Evolutionary conservation across 2,888 invertebrate genomes (phyloP).

Genomic region (Ceriagrion tenellum): DNA sequence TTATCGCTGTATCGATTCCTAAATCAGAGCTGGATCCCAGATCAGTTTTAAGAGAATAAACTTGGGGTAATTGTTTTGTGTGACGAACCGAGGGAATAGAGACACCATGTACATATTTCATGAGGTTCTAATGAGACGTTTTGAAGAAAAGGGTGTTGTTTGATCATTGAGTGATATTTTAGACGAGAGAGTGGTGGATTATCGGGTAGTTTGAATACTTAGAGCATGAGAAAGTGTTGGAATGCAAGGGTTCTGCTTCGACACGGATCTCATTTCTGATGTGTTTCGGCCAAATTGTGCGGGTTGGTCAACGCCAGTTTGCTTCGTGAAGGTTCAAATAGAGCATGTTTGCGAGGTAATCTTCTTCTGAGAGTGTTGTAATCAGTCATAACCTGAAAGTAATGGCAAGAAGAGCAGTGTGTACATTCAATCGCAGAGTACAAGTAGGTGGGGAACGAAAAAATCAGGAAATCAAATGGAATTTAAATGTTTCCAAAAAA

Average conservation of each 20-base stretch:
- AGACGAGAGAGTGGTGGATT: not conserved
- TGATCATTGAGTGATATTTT: not conserved
- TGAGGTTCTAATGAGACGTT: not conserved
- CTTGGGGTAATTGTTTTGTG: not conserved
- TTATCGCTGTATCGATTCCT: not conserved
- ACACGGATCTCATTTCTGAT: not conserved
- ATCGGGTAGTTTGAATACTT: not conserved
- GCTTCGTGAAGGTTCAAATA: not conserved
- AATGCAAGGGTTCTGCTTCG: not conserved
- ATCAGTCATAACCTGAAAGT: not conserved
- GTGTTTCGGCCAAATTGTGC: not conserved
- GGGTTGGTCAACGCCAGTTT: not conserved
- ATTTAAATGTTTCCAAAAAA: not conserved
- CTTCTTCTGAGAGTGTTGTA: not conserved
- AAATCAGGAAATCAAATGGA: not conserved
- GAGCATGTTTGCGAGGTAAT: not conserved
- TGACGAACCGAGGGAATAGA: not conserved
- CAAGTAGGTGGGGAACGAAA: not conserved
- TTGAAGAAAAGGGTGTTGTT: not conserved
- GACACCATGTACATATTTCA: constrained; percentile 2
- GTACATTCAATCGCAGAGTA: not conserved
- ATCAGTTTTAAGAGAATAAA: not conserved
- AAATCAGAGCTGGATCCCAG: not conserved
- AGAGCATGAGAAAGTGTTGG: not conserved
- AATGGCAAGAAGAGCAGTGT: not conserved